Percentiles rank a stretch among this genome's conserved stretches.
phyloP scores from a whole-genome alignment of 2,797 vertebrate species.

The Molossus molossus region DNA sequence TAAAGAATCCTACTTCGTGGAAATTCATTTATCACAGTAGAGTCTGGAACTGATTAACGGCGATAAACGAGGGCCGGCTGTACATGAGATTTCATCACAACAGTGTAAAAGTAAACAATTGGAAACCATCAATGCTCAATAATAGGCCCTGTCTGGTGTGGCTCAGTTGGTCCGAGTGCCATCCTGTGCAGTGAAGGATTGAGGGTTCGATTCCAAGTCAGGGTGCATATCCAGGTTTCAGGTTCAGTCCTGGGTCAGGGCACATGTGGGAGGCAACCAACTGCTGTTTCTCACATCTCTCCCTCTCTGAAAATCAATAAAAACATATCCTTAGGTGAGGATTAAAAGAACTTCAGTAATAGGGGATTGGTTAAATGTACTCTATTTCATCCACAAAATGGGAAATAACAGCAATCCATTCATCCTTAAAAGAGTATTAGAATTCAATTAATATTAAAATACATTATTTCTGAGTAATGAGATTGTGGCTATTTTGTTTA shows the following conservation, averaged over 20 bases:
- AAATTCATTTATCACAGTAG: no score
- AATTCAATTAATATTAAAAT: conserved; percentile 14
- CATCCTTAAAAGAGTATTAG: not conserved
- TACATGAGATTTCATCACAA: not conserved
- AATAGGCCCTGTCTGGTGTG: not conserved
- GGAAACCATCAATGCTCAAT: not conserved
- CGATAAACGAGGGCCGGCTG: no score
- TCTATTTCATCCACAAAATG: conserved; percentile 12
- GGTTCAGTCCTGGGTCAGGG: not conserved
- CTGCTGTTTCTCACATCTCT: not conserved
- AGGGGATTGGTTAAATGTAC: not conserved
- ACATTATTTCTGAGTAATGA: not conserved
- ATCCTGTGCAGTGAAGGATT: not conserved
- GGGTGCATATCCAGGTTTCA: not conserved
- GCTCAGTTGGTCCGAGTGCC: not conserved
- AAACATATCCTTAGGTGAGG: not conserved
- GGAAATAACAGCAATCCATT: not conserved
- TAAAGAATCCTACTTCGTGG: no score
- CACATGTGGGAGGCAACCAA: not conserved
- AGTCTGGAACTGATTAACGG: no score
- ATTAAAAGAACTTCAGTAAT: not conserved
- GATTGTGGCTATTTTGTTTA: not conserved
- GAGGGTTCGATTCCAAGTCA: not conserved
- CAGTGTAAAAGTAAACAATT: not conserved
- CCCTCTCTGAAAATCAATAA: not conserved